These are phyloP conservation scores for Papilio polyxenes DNA, from an alignment of 1,140 invertebrate genomes.

Conservation along the genomic window DNA sequence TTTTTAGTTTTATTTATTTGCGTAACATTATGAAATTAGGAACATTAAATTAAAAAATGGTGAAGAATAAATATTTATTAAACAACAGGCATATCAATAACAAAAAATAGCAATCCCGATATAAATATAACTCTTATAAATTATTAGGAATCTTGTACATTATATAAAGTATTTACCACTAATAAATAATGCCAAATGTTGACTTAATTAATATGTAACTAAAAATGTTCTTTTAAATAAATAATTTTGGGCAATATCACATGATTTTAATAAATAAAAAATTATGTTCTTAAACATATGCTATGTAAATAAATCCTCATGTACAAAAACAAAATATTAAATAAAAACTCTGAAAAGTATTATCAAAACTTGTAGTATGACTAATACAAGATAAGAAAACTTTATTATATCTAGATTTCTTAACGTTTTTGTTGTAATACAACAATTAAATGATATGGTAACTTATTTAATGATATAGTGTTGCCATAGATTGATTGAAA, in stretches of 20 bases:
- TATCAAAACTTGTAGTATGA: neutral
- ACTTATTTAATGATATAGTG: neutral
- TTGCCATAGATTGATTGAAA: neutral
- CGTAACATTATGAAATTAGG: neutral
- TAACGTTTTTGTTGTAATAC: neutral
- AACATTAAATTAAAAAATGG: neutral
- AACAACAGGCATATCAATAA: conserved; percentile 51
- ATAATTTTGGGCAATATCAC: conserved; percentile 36
- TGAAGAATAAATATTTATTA: conserved; percentile 59
- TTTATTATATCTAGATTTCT: neutral
- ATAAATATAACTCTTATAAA: conserved; percentile 51
- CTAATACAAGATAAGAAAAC: neutral
- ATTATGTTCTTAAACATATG: conserved; percentile 5
- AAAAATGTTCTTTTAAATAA: conserved; percentile 37
- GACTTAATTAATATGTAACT: conserved; percentile 22
- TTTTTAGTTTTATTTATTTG: conserved; percentile 25
- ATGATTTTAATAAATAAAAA: conserved; percentile 9
- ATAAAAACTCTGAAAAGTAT: neutral
- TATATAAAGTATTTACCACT: conserved; percentile 39
- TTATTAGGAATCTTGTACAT: conserved; percentile 56
- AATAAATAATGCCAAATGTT: conserved; percentile 35
- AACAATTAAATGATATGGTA: neutral
- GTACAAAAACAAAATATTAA: conserved; percentile 20
- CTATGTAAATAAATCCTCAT: neutral
- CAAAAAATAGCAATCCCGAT: conserved; percentile 51